phyloP scores from a whole-genome alignment of 2,113 vertebrate species.

The Alectura lathami region DNA sequence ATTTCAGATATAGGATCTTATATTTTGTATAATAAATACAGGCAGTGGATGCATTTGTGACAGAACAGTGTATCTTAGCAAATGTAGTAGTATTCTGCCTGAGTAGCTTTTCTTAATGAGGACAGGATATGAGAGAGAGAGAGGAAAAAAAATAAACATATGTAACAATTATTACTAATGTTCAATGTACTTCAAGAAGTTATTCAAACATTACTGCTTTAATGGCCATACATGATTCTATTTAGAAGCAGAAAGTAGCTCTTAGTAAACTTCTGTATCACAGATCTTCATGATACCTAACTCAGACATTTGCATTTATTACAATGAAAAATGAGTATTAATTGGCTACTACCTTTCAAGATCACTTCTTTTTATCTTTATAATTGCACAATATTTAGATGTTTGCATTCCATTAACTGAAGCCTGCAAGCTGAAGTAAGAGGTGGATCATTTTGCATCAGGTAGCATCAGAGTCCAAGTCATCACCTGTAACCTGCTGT shows the following conservation, averaged over 20 bases:
- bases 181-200: neutral
- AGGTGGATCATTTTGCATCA: constrained; percentile 40
- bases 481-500: constrained; percentile 6
- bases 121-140: neutral
- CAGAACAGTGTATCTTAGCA: neutral
- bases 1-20: neutral
- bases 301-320: neutral
- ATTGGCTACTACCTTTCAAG: neutral
- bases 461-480: constrained; percentile 1
- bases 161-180: neutral
- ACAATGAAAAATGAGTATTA: neutral
- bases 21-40: neutral
- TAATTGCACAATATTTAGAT: constrained; percentile 7
- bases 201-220: neutral
- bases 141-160: neutral
- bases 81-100: neutral
- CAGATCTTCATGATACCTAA: neutral
- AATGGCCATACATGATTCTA: neutral
- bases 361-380: constrained; percentile 4
- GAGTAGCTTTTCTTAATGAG: neutral
- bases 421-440: neutral
- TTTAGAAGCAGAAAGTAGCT: neutral
- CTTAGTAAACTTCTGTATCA: neutral
- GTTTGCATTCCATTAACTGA: constrained; percentile 36
- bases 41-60: neutral